Evolutionary conservation across 2,888 invertebrate genomes (phyloP).

Genomic region (Unio pictorum): DNA sequence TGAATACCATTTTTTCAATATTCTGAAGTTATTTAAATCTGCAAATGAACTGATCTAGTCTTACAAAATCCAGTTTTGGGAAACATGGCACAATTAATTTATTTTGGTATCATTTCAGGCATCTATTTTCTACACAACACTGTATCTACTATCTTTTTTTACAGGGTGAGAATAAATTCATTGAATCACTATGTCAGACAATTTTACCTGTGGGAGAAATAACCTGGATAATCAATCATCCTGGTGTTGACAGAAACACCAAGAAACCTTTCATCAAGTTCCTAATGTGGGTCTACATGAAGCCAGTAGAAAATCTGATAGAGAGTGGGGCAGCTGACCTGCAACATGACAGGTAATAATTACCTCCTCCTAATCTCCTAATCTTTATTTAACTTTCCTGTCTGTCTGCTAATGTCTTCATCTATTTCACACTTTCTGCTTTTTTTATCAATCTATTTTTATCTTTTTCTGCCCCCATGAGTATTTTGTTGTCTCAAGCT

Average conservation of each 20-base stretch:
- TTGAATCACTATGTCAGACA: conserved; percentile 71
- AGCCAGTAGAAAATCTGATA: conserved; percentile 57
- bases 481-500: no score
- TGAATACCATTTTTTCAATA: no score
- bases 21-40: no score
- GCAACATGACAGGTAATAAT: conserved; percentile 65
- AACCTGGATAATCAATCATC: conserved; percentile 66
- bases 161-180: conserved; percentile 71
- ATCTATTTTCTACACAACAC: no score
- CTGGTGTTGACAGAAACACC: conserved; percentile 61
- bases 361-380: conserved; percentile 1
- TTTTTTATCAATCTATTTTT: no score
- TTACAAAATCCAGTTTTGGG: no score
- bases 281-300: conserved; percentile 70
- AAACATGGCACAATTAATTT: no score
- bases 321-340: conserved; percentile 69
- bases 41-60: no score
- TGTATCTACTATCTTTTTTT: background rate
- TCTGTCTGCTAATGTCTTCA: background rate
- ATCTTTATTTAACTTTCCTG: background rate
- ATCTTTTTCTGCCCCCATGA: no score
- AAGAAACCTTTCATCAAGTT: conserved; percentile 68
- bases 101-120: no score
- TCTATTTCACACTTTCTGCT: background rate
- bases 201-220: conserved; percentile 69